These are phyloP conservation scores for Dorcus parallelipipedus DNA, from an alignment of 2,888 invertebrate species.

Conservation along the genomic window DNA sequence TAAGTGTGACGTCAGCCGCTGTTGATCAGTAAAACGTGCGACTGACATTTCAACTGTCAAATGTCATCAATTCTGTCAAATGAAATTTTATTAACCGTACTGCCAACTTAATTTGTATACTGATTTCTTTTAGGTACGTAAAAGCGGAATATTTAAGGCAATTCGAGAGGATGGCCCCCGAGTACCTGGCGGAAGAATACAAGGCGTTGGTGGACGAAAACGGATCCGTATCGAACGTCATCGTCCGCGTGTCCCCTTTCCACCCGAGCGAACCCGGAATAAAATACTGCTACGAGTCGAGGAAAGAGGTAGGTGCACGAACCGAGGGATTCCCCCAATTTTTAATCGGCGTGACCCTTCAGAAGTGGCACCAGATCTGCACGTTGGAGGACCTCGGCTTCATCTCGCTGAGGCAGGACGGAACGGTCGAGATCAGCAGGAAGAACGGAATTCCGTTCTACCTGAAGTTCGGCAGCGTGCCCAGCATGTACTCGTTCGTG, in stretches of 20 bases:
- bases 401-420: slow-evolving; percentile 69
- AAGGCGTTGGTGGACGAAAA: slow-evolving; percentile 64
- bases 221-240: slow-evolving; percentile 66
- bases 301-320: slow-evolving; percentile 55
- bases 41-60: too few relatives aligned
- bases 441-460: slow-evolving; percentile 75
- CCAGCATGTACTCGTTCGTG: slow-evolving; percentile 73
- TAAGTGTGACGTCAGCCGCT: too few relatives aligned
- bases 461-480: slow-evolving; percentile 65
- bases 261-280: slow-evolving; percentile 65
- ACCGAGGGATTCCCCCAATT: too few relatives aligned
- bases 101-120: too few relatives aligned
- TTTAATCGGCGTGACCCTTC: slow-evolving; percentile 25
- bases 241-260: slow-evolving; percentile 62
- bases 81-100: not conserved
- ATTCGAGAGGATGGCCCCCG: slow-evolving; percentile 75
- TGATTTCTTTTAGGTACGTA: slow-evolving; percentile 53
- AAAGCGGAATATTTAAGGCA: slow-evolving; percentile 80
- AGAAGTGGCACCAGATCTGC: slow-evolving; percentile 71
- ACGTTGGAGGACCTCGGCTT: slow-evolving; percentile 81
- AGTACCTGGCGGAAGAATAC: slow-evolving; percentile 76
- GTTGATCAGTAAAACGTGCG: not conserved
- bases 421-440: slow-evolving; percentile 72
- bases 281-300: slow-evolving; percentile 58
- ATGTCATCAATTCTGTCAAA: not conserved